These are phyloP conservation scores for Enteromius argenteus DNA, from an alignment of 2,797 vertebrate species.

Conservation along the genomic window DNA sequence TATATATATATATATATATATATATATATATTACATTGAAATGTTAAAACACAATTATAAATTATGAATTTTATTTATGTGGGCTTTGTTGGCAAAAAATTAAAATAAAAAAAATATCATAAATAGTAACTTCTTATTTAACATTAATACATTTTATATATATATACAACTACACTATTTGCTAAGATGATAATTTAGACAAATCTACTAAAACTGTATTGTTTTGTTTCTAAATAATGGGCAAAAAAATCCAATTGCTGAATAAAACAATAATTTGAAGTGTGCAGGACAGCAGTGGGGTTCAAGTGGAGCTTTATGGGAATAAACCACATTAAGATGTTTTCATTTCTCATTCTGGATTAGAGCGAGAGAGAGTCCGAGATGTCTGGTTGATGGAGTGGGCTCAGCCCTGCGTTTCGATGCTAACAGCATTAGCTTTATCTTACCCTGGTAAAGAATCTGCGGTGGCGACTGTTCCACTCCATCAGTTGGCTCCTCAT, in stretches of 20 bases:
- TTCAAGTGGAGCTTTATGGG: neutral
- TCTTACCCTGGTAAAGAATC: constrained; percentile 74
- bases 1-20: too few species aligned
- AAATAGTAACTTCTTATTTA: too few species aligned
- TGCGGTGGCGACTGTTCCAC: constrained; percentile 63
- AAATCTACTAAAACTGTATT: neutral
- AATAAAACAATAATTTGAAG: neutral
- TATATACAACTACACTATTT: neutral
- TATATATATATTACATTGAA: too few species aligned
- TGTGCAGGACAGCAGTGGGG: neutral
- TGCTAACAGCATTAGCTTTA: constrained; percentile 56
- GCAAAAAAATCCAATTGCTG: neutral
- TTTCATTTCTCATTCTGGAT: constrained; percentile 33
- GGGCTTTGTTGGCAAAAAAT: too few species aligned
- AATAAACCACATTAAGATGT: constrained; percentile 20
- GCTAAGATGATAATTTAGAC: neutral
- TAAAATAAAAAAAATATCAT: too few species aligned
- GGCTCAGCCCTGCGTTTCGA: constrained; percentile 13
- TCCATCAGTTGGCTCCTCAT: constrained; percentile 73
- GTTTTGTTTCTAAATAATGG: neutral
- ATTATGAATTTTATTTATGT: too few species aligned
- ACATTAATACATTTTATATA: too few species aligned
- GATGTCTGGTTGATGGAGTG: constrained; percentile 53
- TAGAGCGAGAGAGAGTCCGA: constrained; percentile 48
- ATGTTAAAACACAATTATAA: too few species aligned